These are phyloP conservation scores for Rhadinocentrus ornatus DNA, from an alignment of 2,797 vertebrate genomes.

Conservation along the genomic window DNA sequence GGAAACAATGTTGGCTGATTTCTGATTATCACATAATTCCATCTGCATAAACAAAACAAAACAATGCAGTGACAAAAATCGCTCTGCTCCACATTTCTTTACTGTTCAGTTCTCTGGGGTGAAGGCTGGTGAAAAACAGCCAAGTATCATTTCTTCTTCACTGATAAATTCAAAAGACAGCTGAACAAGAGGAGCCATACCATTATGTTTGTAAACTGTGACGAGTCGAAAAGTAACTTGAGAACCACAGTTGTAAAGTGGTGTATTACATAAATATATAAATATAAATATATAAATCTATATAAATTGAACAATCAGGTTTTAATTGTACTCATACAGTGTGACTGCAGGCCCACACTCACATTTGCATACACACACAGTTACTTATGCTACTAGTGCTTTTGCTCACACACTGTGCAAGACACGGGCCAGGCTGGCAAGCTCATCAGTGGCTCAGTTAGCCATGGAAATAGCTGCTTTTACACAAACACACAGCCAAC, in stretches of 20 bases:
- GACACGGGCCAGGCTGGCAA: slow-evolving; percentile 51
- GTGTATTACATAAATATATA: slow-evolving; percentile 23
- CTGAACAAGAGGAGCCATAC: slow-evolving; percentile 1
- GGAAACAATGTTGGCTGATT: slow-evolving; percentile 60
- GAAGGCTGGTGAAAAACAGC: slow-evolving; percentile 23
- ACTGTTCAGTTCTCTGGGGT: slow-evolving; percentile 39
- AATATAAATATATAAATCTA: no score
- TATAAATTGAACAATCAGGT: slow-evolving; percentile 37
- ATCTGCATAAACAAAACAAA: slow-evolving; percentile 55
- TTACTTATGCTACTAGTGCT: slow-evolving; percentile 22
- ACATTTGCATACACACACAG: slow-evolving; percentile 15
- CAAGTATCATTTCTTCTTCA: slow-evolving; percentile 30
- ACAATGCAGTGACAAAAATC: slow-evolving; percentile 58
- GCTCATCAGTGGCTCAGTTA: slow-evolving; percentile 68
- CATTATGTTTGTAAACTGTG: background rate
- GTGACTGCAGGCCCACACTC: slow-evolving; percentile 7
- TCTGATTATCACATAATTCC: slow-evolving; percentile 65
- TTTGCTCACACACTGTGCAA: slow-evolving; percentile 21
- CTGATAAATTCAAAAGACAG: slow-evolving; percentile 29
- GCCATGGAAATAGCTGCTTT: slow-evolving; percentile 69
- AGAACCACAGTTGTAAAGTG: slow-evolving; percentile 19
- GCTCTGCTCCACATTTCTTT: slow-evolving; percentile 38
- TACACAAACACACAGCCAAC: slow-evolving; percentile 48
- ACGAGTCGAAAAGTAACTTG: background rate
- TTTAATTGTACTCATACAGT: slow-evolving; percentile 42